Conservation (phyloP, 2,797 vertebrate genomes). For the Cygnus olor region DNA sequence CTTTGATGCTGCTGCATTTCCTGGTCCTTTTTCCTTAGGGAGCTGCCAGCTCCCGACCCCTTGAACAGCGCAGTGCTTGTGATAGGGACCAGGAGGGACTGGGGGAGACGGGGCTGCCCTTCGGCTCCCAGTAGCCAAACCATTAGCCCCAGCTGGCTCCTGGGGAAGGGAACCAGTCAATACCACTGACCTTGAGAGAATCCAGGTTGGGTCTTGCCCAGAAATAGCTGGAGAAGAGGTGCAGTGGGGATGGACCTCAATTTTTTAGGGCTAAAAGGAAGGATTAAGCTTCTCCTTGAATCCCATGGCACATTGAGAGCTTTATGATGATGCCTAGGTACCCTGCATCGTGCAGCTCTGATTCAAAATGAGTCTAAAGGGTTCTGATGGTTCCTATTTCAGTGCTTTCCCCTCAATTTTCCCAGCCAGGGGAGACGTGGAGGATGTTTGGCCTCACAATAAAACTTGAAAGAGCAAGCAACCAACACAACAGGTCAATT, state of each 20-base stretch:
- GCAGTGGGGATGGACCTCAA: background rate
- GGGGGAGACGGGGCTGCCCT: background rate
- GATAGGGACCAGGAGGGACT: background rate
- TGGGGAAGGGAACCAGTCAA: background rate
- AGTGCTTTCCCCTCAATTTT: background rate
- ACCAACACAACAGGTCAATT: background rate
- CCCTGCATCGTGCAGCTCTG: accelerated
- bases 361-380: background rate
- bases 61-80: accelerated
- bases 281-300: background rate
- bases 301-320: background rate
- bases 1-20: background rate
- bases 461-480: background rate
- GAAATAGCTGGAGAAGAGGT: background rate
- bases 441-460: background rate
- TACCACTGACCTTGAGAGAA: background rate
- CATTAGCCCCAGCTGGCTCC: background rate
- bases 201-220: too few species aligned
- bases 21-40: background rate
- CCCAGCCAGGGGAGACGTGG: background rate
- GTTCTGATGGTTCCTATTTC: background rate
- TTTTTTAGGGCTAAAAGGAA: background rate
- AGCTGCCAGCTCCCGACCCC: background rate
- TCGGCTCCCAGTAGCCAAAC: accelerated
- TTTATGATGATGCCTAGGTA: too few species aligned